Evolutionary conservation across 1,140 invertebrate species (phyloP), one percentile per base, ranked within the genome.

Genomic region (Micrasema minimum): DNA sequence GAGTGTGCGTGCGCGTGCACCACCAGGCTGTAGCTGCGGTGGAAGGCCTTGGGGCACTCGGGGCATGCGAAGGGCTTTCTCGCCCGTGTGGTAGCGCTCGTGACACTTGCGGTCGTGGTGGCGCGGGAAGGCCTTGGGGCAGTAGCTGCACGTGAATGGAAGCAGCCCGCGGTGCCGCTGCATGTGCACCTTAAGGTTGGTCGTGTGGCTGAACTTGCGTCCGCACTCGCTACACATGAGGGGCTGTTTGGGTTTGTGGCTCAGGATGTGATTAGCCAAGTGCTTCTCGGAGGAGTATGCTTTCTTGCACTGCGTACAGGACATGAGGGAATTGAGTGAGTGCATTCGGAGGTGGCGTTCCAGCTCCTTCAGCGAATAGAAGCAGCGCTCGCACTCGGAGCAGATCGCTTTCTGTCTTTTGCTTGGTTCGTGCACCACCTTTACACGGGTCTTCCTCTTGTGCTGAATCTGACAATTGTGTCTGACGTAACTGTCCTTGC

Each of bases 41-140:
- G 79, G 67, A 85, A 85, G 12, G 46, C 84, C 66, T 86, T 83
- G 16, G 84, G 82, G 69, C 87, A 88, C 43, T 88, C 82, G 1
- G 82, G 82, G 74, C 87, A 88, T 12, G 84, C 78, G 83, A n/a
- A 88, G 82, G 2, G 91, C 91, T 57, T 92, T 91, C 77, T 93
- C 91, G 2, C 90, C 91, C n/a, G 91, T 93, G 78, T 93, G 92
- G 76, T 87, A 85, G 9, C 86, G 75, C 71, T 87, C 85, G 75
- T 87, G 86, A 53, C 88, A 82, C 74, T 84, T 84, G 64, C 88
- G 77, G 85, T 85, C 81, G 45, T 87, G 84, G 57, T 86, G 81
- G 70, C 87, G 74, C 57, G 84, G 83, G 77, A 88, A 88, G 37
- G 85, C 84, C 79, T 87, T 87, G 35, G 79, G 81, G 75, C 85